These are phyloP conservation scores for Lepas anatifera DNA, from an alignment of 2,888 invertebrate genomes.

Conservation along the genomic window DNA sequence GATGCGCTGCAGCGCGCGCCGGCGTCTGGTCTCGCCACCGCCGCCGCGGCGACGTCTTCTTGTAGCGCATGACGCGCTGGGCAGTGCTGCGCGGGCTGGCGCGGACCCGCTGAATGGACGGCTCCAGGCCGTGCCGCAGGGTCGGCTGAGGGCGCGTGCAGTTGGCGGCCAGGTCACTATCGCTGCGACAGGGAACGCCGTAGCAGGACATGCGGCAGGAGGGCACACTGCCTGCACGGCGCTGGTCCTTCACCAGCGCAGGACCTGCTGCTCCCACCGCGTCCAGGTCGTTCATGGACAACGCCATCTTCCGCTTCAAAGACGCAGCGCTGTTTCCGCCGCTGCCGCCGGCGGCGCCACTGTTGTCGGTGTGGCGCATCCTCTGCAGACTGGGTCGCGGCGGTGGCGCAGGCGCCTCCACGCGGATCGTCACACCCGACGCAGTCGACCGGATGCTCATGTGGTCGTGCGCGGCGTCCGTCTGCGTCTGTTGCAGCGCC, in stretches of 20 bases:
- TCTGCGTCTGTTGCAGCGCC: not conserved
- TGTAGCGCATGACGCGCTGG: not conserved
- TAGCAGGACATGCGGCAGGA: not conserved
- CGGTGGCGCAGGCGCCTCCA: constrained; percentile 13
- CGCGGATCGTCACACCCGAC: constrained; percentile 13
- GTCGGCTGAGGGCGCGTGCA: not conserved
- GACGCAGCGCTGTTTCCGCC: too few relatives aligned
- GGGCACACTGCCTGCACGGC: not conserved
- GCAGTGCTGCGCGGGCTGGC: not conserved
- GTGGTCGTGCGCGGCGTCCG: too few relatives aligned
- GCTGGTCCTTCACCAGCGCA: constrained; percentile 17
- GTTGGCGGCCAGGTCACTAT: not conserved
- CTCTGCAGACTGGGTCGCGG: constrained; percentile 13
- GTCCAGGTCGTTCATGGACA: constrained; percentile 37
- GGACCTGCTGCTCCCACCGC: constrained; percentile 25
- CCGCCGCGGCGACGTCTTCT: constrained; percentile 2
- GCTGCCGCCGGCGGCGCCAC: not conserved
- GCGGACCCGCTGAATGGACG: not conserved
- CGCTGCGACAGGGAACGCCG: not conserved
- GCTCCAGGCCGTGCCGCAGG: not conserved
- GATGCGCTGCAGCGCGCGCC: not conserved
- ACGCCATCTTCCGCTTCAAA: constrained; percentile 28
- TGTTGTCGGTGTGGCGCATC: not conserved
- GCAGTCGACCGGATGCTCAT: not conserved
- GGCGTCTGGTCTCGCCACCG: not conserved